Conservation (phyloP, 2,113 vertebrate genomes). For the Micronisus gabar region DNA sequence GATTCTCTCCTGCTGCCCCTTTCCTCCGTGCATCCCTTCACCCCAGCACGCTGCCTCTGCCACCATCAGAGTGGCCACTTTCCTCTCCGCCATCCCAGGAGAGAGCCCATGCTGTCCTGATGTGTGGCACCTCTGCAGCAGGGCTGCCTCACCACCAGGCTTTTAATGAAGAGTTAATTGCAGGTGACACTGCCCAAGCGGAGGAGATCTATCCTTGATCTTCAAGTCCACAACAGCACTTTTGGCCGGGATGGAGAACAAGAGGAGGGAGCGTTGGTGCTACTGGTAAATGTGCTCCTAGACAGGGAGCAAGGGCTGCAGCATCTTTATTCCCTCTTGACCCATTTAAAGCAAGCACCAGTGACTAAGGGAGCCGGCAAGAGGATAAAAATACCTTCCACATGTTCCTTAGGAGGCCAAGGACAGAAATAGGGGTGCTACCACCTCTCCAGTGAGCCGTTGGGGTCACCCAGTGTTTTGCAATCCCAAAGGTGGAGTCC, state of each 20-base stretch:
- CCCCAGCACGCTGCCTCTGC: background rate
- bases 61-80: background rate
- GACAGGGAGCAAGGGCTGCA: background rate
- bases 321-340: slow-evolving; percentile 63
- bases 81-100: rapidly evolving
- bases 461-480: background rate
- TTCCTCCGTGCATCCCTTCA: rapidly evolving
- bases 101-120: background rate
- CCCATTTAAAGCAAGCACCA: slow-evolving; percentile 49
- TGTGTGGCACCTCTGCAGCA: background rate
- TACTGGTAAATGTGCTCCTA: background rate
- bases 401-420: slow-evolving; percentile 3
- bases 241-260: background rate
- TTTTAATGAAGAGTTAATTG: slow-evolving; percentile 12
- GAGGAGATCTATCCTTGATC: background rate
- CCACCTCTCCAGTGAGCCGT: background rate
- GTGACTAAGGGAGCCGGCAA: slow-evolving; percentile 30
- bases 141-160: background rate
- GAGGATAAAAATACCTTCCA: slow-evolving; percentile 59
- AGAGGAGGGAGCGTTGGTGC: background rate
- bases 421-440: slow-evolving; percentile 34
- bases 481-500: background rate
- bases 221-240: background rate
- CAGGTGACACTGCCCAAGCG: background rate
- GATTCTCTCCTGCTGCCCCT: background rate